Percentiles rank a stretch among this genome's conserved stretches.
Conservation (phyloP, 2,797 vertebrate genomes). For the Odontamblyopus lacepedii region DNA sequence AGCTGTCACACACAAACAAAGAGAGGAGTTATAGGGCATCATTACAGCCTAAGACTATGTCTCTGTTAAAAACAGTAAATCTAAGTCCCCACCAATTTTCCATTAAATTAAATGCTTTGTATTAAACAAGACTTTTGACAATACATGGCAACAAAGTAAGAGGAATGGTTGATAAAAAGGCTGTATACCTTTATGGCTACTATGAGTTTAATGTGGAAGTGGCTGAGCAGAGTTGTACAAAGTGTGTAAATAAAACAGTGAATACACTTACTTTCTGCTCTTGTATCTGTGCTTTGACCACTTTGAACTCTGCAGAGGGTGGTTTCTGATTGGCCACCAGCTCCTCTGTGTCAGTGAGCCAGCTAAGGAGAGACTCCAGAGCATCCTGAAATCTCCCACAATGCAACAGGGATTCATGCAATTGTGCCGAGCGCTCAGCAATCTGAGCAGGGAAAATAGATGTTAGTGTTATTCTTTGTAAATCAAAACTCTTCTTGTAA, state of each 20-base stretch:
- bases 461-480: slow-evolving; percentile 9
- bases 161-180: slow-evolving; percentile 39
- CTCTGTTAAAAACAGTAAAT: slow-evolving; percentile 56
- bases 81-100: slow-evolving; percentile 42
- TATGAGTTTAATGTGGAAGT: slow-evolving; percentile 6
- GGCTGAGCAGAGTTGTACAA: background rate
- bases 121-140: slow-evolving; percentile 41
- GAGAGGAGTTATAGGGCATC: slow-evolving; percentile 48
- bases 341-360: slow-evolving; percentile 96
- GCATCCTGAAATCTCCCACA: slow-evolving; percentile 98
- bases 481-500: background rate
- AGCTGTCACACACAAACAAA: slow-evolving; percentile 79
- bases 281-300: slow-evolving; percentile 98
- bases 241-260: slow-evolving; percentile 3
- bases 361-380: slow-evolving; percentile 95
- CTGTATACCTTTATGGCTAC: slow-evolving; percentile 6
- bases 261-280: slow-evolving; percentile 91
- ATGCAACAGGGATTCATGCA: slow-evolving; percentile 95
- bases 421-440: slow-evolving; percentile 91
- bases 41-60: slow-evolving; percentile 19
- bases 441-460: slow-evolving; percentile 77
- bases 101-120: slow-evolving; percentile 52
- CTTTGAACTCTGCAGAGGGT: slow-evolving; percentile 96
- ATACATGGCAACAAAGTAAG: slow-evolving; percentile 48
- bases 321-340: slow-evolving; percentile 96